Evolutionary conservation across 1,140 invertebrate genomes (phyloP).

Genomic region (Lerema accius): DNA sequence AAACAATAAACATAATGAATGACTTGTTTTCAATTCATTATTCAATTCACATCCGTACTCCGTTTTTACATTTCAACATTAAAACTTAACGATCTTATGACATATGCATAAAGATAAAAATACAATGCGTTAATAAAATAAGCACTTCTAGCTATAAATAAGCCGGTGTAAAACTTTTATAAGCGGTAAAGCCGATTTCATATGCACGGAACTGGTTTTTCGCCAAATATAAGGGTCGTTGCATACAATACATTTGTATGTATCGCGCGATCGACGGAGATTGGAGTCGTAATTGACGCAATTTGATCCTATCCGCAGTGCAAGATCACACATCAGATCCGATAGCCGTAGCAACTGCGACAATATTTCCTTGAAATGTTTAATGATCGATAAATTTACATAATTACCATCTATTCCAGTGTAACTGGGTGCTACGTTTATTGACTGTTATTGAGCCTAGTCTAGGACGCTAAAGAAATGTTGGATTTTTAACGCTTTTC

Average conservation of each 20-base stretch:
- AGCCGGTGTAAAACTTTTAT: slow-evolving; percentile 25
- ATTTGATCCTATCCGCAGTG: slow-evolving; percentile 76
- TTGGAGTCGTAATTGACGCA: slow-evolving; percentile 77
- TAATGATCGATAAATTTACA: slow-evolving; percentile 66
- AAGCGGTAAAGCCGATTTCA: slow-evolving; percentile 32
- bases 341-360: slow-evolving; percentile 71
- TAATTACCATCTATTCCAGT: slow-evolving; percentile 50
- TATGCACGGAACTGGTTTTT: slow-evolving; percentile 43
- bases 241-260: slow-evolving; percentile 73
- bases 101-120: slow-evolving; percentile 15
- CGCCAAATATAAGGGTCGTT: slow-evolving; percentile 62
- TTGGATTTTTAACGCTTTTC: no score
- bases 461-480: no score
- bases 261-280: slow-evolving; percentile 67
- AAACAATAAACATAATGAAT: slow-evolving; percentile 10
- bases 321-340: slow-evolving; percentile 63
- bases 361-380: slow-evolving; percentile 68
- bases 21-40: slow-evolving; percentile 5
- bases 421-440: slow-evolving; percentile 34
- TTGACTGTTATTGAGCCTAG: no score
- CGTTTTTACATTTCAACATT: slow-evolving; percentile 3
- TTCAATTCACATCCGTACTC: not conserved
- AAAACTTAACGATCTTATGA: slow-evolving; percentile 22
- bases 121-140: slow-evolving; percentile 25
- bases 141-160: slow-evolving; percentile 26